phyloP scores from a whole-genome alignment of 2,113 vertebrate species.

The Embiotoca jacksoni region DNA sequence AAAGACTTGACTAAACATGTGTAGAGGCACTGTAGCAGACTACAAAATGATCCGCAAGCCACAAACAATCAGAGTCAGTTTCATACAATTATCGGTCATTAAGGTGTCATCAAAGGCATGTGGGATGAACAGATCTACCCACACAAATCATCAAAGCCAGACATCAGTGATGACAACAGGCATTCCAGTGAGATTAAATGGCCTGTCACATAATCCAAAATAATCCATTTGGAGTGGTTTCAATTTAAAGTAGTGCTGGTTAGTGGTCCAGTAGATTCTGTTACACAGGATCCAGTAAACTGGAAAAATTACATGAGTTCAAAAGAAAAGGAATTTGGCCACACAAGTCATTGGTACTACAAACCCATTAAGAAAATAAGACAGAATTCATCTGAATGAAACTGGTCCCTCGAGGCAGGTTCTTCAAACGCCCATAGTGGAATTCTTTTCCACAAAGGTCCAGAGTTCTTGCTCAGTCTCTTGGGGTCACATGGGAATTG shows the following conservation, averaged over 20 bases:
- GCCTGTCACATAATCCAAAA: conserved; percentile 7
- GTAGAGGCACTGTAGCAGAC: neutral
- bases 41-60: neutral
- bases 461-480: conserved; percentile 41
- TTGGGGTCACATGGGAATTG: conserved; percentile 56
- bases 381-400: conserved; percentile 33
- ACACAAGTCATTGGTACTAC: neutral
- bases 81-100: conserved; percentile 40
- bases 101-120: conserved; percentile 18
- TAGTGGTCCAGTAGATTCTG: neutral
- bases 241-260: neutral
- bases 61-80: neutral
- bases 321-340: neutral
- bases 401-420: neutral
- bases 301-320: neutral
- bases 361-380: neutral
- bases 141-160: neutral
- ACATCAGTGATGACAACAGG: neutral
- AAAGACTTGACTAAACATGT: neutral
- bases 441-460: conserved; percentile 42
- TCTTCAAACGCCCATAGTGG: neutral
- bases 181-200: conserved; percentile 16
- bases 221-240: conserved; percentile 12
- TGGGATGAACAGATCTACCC: conserved; percentile 6
- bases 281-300: neutral